Percentiles rank a stretch among this genome's conserved stretches.
These are phyloP conservation scores for Xerus rutilus DNA, from an alignment of 2,797 vertebrate species.

Conservation along the genomic window DNA sequence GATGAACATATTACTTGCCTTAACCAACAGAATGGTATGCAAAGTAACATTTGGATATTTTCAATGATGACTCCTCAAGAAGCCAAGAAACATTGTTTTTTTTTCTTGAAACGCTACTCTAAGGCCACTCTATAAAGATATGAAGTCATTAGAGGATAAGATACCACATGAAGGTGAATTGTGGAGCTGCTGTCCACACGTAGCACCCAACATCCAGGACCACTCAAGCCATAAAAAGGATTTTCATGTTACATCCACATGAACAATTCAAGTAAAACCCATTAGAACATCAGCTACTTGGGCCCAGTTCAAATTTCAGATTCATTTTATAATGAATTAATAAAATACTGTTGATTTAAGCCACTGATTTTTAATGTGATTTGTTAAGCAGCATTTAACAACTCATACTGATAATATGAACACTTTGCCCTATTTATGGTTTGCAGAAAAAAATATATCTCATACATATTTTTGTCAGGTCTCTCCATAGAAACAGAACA, in stretches of 20 bases:
- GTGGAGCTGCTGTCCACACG: not conserved
- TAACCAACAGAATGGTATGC: not conserved
- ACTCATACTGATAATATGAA: not conserved
- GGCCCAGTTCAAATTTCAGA: not conserved
- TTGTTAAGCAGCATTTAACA: not conserved
- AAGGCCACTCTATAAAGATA: not conserved
- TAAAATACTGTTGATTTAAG: not conserved
- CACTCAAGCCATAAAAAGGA: not conserved
- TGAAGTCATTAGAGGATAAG: not conserved
- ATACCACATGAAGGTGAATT: not conserved
- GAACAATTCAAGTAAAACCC: rapidly evolving
- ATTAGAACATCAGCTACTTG: not conserved
- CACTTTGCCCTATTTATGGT: not conserved
- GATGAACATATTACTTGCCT: not conserved
- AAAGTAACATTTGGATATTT: not conserved
- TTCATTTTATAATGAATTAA: not conserved
- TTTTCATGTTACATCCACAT: not conserved
- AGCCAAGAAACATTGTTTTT: not conserved
- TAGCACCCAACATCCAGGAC: not conserved
- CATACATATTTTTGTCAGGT: not conserved
- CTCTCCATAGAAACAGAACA: not conserved
- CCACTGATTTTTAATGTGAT: not conserved
- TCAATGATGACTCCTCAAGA: not conserved
- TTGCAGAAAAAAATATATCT: not conserved
- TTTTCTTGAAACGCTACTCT: not conserved